Evolutionary conservation across 2,888 invertebrate species (phyloP), one percentile per base, ranked within the genome.

Genomic region (Acrobasis suavella): DNA sequence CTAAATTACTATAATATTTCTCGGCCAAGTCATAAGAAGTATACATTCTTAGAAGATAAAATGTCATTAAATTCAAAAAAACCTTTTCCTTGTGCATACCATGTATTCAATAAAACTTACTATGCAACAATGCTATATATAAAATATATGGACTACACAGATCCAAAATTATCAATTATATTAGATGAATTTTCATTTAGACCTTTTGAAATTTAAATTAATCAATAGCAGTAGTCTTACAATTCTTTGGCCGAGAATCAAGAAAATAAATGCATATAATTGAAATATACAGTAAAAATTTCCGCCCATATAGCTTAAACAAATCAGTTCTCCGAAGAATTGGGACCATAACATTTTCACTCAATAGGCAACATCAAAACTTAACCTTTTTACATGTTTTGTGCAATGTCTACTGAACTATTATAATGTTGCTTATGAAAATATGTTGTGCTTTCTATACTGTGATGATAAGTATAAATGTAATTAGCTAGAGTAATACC

Each of bases 371-470:
- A 46, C 46, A 46, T 3, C 9, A 46, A 46, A 46, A 46, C 46
- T 46, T 42, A 42, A 42, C 42, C 2, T 42, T 46, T 46, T 46
- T n/a, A 7, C n/a, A 46, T 46, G 46, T 46, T 46, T 12, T 46
- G 46, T 46, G 7, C 12, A 46, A 52, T 12, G 14, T 17, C 51
- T 16, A 52, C 52, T 52, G 22, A 52, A 12, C 10, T 14, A 52
- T 17, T 52, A 51, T 17, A 17, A 22, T 14, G 22, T 14, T 54
- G 32, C 38, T 54, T 60, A 50, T 38, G 50, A 49, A 63, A 59
- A 49, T 42, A 58, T 16, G 12, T 60, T 60, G 50, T 60, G 59
- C 59, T 50, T 46, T 22, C 16, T 55, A 58, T 37, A 49, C 50
- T 60, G 50, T 60, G 50, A n/a, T 60, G 50, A 37, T 60, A 50